phyloP scores from a whole-genome alignment of 2,113 vertebrate genomes.

The Nothobranchius kuhntae region DNA sequence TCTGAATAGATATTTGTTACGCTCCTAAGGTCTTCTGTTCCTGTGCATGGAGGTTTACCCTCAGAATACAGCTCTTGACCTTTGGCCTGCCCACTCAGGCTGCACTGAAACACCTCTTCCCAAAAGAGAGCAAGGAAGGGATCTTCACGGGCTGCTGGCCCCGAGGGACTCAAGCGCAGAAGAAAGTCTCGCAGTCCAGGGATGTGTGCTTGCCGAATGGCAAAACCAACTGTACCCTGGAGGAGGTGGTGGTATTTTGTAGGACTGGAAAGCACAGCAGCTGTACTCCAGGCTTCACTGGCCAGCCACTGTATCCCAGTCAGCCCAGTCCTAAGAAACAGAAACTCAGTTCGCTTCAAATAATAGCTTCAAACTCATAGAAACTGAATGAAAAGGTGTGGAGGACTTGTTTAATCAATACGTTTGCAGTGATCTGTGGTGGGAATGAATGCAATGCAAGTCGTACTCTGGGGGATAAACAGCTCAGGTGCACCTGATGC shows the following conservation, averaged over 20 bases:
- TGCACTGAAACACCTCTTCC: conserved; percentile 80
- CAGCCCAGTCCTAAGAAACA: conserved; percentile 60
- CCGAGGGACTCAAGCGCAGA: conserved; percentile 70
- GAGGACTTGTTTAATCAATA: no score
- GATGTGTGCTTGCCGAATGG: conserved; percentile 75
- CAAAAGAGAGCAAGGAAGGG: conserved; percentile 79
- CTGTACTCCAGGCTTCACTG: conserved; percentile 84
- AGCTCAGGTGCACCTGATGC: no score
- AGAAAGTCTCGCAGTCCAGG: conserved; percentile 76
- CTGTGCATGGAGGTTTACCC: conserved; percentile 69
- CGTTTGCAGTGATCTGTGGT: no score
- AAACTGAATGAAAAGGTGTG: no score
- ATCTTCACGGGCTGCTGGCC: conserved; percentile 49
- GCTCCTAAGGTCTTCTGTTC: conserved; percentile 71
- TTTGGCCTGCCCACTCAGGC: conserved; percentile 44
- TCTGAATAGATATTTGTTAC: conserved; percentile 78
- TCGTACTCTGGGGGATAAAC: no score
- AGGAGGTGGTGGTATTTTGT: conserved; percentile 72
- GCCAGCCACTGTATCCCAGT: conserved; percentile 81
- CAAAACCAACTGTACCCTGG: conserved; percentile 80
- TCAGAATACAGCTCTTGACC: conserved; percentile 4
- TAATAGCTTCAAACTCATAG: no score
- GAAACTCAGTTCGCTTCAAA: no score
- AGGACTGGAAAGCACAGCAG: conserved; percentile 73
- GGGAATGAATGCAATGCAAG: no score